Evolutionary conservation across 2,113 vertebrate species (phyloP), one percentile per base, ranked within the genome.

Genomic region (Stigmatopora argus): DNA sequence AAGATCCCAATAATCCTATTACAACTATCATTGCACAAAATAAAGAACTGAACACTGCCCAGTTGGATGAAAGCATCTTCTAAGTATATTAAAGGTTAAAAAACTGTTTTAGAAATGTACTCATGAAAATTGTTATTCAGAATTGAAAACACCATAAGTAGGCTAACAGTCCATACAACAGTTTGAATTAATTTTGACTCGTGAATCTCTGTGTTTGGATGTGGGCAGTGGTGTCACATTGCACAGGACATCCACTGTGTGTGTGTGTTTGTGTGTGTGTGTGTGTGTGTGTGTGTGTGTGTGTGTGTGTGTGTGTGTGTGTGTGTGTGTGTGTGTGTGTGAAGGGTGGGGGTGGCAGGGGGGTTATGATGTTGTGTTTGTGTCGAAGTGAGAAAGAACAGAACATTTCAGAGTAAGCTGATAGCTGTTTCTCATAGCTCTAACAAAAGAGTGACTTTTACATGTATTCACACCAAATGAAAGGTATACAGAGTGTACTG

Each of bases 181-280:
- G 19, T 53, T 19, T 13, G 21, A 53, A 53, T n/a, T 23, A 0
- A 52, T 21, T 21, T 23, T 19, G 12, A 21, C 13, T 18, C 14
- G 21, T 12, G 34, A 59, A 18, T 60, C 78, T 80, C 41, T n/a
- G 75, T 83, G 70, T 75, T 64, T 2, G 70, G 55, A 79, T 82
- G 78, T 81, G 74, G 79, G 69, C 81, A 81, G 65, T 73, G 71
- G 84, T 85, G 79, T 88, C 86, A 83, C 71, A 74, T 85, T 87
- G 74, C 85, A 77, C 77, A 82, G 59, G 82, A 86, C 60, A 62
- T 65, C 23, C 35, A 72, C 61, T 18, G 26, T 64, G 69, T 62
- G 61, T 41, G 38, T 10, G 38, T 41, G 38, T 41, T n/a, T n/a
- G n/a, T 18, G 26, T 64, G 69, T 62, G 61, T 18, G 26, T 64